Conservation (phyloP, 2,797 vertebrate species). For the Urocyon cinereoargenteus region DNA sequence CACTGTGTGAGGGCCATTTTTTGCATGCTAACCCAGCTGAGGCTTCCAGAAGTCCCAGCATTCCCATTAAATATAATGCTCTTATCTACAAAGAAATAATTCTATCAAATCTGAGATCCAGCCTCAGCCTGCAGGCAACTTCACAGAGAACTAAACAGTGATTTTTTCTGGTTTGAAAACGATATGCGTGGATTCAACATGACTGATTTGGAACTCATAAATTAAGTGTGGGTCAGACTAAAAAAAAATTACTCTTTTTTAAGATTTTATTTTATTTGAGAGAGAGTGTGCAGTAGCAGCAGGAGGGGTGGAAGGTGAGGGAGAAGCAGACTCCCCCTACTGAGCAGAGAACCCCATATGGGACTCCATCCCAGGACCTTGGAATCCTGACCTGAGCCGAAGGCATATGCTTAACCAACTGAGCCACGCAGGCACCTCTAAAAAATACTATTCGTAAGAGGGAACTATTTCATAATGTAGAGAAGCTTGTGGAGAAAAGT, state of each 20-base stretch:
- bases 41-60: not conserved
- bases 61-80: not conserved
- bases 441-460: not conserved
- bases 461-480: not conserved
- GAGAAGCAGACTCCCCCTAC: not conserved
- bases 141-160: not conserved
- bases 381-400: not conserved
- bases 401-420: not conserved
- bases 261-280: not conserved
- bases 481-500: not conserved
- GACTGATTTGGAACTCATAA: not conserved
- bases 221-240: not conserved
- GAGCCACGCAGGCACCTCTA: not conserved
- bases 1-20: not conserved
- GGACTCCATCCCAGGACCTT: not conserved
- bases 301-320: not conserved
- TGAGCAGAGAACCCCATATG: not conserved
- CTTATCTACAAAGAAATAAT: not conserved
- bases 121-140: not conserved
- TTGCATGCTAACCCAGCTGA: not conserved
- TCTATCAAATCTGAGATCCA: not conserved
- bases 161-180: slow-evolving; percentile 17
- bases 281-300: not conserved
- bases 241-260: not conserved
- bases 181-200: not conserved